Evolutionary conservation across 2,113 vertebrate genomes (phyloP), one percentile per base, ranked within the genome.

Genomic region (Chroicocephalus ridibundus): DNA sequence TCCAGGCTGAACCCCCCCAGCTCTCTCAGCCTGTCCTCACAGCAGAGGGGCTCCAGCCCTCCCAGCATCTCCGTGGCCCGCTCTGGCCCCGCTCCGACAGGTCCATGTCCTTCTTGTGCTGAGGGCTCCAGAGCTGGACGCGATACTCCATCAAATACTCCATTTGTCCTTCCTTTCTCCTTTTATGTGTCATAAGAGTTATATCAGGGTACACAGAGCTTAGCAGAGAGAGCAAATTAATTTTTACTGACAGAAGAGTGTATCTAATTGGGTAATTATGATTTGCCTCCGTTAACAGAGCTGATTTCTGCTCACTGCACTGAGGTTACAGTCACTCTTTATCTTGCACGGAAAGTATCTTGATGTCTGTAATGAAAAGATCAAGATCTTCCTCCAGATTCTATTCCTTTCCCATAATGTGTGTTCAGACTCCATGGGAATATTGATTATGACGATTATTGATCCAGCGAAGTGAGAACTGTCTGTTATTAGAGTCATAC

Each of bases 201-300:
- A 8, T 74, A 22, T 47, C 51, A 74, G 47, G 42, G 46, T 81
- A 38, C 36, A 36, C 25, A 27, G 60, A 78, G 74, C 77, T 84
- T 52, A 93, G 61, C 81, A 62, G 38, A 78, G 49, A 54, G 68
- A 90, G 66, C 18, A 69, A 46, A 75, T 71, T 58, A 71, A 69
- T 79, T 94, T 95, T 85, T 84, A 27, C 82, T 88, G 92, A 24
- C 76, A 79, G 94, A 86, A 83, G 79, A 92, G 86, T 12, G 0
- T 76, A 70, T 79, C 80, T 82, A 84, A 94, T 86, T 54, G 80
- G 61, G 46, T 91, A 91, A 95, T 96, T 88, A 83, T 15, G 54
- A 64, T 93, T 90, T 83, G 72, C 58, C 51, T 94, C 64, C 22
- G 47, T 86, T 88, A 82, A 70, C 10, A 22, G 64, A 57, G 80